These are phyloP conservation scores for Mesoclemmys tuberculata DNA, from an alignment of 2,113 vertebrate genomes.

Conservation along the genomic window DNA sequence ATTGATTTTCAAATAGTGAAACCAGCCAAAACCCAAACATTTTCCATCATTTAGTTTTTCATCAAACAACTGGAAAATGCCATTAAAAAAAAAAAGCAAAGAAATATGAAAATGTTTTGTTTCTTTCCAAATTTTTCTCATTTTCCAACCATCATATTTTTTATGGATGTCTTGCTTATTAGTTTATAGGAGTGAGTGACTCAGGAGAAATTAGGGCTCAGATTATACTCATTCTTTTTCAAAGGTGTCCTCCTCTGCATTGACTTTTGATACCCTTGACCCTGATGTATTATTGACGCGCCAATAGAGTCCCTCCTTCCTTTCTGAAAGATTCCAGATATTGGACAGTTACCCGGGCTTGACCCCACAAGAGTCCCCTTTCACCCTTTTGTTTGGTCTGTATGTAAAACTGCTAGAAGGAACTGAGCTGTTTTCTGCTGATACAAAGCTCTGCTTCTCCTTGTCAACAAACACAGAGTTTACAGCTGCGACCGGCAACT, in stretches of 20 bases:
- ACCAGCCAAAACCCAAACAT: constrained; percentile 39
- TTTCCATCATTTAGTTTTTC: constrained; percentile 44
- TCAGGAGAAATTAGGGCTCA: neutral
- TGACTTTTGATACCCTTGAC: neutral
- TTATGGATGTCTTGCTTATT: neutral
- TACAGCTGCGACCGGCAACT: neutral
- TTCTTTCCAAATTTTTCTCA: constrained; percentile 4
- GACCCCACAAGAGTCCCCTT: neutral
- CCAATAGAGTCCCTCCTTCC: neutral
- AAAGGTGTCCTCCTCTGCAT: neutral
- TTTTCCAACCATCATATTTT: neutral
- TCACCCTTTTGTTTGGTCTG: neutral
- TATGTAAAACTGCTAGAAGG: neutral
- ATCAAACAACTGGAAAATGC: constrained; percentile 20
- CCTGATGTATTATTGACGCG: neutral
- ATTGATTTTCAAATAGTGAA: constrained; percentile 20
- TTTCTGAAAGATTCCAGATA: neutral
- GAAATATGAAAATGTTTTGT: neutral
- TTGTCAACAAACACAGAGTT: fast-evolving
- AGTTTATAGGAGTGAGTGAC: neutral
- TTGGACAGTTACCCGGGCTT: neutral
- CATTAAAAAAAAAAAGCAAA: neutral
- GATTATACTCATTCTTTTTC: neutral
- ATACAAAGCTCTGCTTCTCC: neutral
- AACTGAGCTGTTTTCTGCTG: neutral